Base-by-base conservation (phyloP, 2,797 vertebrate species). In the Capromys pilorides region DNA sequence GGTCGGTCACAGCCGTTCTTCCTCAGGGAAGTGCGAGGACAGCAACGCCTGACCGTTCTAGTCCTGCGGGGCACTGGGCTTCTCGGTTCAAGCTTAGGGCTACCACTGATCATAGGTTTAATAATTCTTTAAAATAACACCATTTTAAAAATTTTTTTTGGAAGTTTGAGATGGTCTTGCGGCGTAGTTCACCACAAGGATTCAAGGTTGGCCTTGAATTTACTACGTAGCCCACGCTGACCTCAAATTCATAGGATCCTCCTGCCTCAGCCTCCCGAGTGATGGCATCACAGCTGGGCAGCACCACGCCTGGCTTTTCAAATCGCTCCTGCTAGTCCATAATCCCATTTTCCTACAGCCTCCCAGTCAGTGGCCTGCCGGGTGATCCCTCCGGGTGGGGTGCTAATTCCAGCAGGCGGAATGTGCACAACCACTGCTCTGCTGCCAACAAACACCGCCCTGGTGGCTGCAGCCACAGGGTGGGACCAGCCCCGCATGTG, bases 381-480 rank as follows among this genome's bases (percentile, higher is more conserved):
- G 1, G 8, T 9, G 62, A 1, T 0, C 28, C 18, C 1, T 2
- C 24, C 13, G 0, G 9, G 12, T 14, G 0, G 28, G 45, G 54
- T 1, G 39, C 67, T 13, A 36, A n/a, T 4, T 31, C 31, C 8
- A 3, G 12, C 2, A 13, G 7, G 31, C 19, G 36, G 49, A 22
- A 54, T 0, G 19, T 0, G 5, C 21, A 5, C 21, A 61, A 5
- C 24, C 1, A 22, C 0, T 5, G 7, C 0, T 1, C 10, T 5
- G 1, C 18, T 1, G 4, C 1, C 57, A 22, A 49, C 64, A 12
- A 6, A 12, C 5, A n/a, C 33, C 16, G 14, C 14, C 6, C 54
- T 57, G 54, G 31, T 16, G 64, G 64, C 64, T 12, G 13, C 31
- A 33, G 13, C 31, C 13, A 33, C 64, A 33, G 64, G 62, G 62